phyloP scores from a whole-genome alignment of 2,797 vertebrate genomes.

The Pantherophis alleghaniensis region DNA sequence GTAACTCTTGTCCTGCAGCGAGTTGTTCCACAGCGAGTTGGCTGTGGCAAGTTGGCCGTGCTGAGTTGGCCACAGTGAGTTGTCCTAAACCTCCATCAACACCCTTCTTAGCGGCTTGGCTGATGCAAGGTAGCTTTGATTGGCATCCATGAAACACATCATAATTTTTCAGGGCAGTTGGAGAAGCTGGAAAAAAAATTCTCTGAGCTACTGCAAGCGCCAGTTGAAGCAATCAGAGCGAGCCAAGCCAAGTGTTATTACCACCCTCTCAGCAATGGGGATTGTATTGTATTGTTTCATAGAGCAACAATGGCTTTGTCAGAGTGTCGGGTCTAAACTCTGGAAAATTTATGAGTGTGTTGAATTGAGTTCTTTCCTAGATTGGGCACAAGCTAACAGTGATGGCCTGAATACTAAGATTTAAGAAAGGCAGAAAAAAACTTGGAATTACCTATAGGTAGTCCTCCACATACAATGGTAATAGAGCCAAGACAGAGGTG shows the following conservation, averaged over 20 bases:
- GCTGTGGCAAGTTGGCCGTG: too few species aligned
- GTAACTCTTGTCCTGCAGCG: too few species aligned
- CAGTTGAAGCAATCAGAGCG: not conserved
- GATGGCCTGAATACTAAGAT: not conserved
- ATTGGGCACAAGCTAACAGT: not conserved
- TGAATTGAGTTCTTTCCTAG: not conserved
- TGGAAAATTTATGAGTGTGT: not conserved
- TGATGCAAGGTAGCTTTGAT: not conserved
- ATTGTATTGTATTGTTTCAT: not conserved
- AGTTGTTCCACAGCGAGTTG: too few species aligned
- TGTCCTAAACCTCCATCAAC: not conserved
- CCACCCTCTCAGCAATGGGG: not conserved
- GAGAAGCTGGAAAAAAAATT: not conserved
- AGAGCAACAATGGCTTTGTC: not conserved
- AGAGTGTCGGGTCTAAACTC: not conserved
- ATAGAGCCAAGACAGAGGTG: too few species aligned
- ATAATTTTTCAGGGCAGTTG: not conserved
- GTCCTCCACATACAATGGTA: too few species aligned
- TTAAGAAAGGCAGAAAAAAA: not conserved
- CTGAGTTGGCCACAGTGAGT: too few species aligned
- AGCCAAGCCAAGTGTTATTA: not conserved
- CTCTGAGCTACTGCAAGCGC: not conserved
- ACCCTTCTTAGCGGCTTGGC: not conserved
- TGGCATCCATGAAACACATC: not conserved
- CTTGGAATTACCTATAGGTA: not conserved